phyloP scores from a whole-genome alignment of 2,888 invertebrate species.

The Neria commutata region DNA sequence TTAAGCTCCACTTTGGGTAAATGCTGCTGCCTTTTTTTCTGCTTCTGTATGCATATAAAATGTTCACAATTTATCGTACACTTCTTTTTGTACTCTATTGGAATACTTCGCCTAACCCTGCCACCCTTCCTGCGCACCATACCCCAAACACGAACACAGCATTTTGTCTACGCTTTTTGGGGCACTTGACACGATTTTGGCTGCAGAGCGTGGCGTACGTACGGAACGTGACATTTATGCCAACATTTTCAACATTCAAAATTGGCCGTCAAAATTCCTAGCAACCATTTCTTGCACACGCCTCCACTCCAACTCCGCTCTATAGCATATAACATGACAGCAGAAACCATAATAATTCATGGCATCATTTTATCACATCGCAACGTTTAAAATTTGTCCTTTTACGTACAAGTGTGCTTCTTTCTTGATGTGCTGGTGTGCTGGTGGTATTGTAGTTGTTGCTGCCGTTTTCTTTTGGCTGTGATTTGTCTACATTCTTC shows the following conservation, averaged over 20 bases:
- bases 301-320: too few species aligned
- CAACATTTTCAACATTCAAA: neutral
- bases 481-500: too few species aligned
- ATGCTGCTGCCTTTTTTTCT: neutral
- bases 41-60: neutral
- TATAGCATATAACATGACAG: too few species aligned
- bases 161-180: neutral
- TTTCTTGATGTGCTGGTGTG: too few species aligned
- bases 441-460: too few species aligned
- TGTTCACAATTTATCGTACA: neutral
- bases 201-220: constrained; percentile 11
- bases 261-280: constrained; percentile 7
- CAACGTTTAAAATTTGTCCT: neutral
- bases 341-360: neutral
- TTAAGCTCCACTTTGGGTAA: neutral
- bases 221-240: constrained; percentile 14
- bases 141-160: too few species aligned
- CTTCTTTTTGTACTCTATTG: too few species aligned
- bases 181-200: constrained; percentile 1
- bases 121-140: too few species aligned
- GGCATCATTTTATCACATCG: neutral
- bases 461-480: neutral
- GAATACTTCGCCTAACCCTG: too few species aligned
- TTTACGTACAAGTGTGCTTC: neutral
- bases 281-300: too few species aligned